phyloP scores from a whole-genome alignment of 2,113 vertebrate species.

The Sigmodon hispidus region DNA sequence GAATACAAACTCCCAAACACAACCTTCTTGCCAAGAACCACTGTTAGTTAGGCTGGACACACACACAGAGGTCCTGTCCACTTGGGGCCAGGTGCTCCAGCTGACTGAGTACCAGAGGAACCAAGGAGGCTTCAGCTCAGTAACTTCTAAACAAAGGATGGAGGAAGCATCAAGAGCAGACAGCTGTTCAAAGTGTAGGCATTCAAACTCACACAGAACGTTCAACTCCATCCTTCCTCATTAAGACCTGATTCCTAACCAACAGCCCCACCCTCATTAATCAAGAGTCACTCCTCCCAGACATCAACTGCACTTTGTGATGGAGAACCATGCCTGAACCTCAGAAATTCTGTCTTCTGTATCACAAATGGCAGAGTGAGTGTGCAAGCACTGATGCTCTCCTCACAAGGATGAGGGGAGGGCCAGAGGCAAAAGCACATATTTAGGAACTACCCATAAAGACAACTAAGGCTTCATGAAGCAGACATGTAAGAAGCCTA shows the following conservation, averaged over 20 bases:
- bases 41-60: background rate
- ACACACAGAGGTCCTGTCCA: background rate
- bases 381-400: background rate
- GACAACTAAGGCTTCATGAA: background rate
- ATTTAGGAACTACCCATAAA: background rate
- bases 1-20: background rate
- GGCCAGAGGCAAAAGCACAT: background rate
- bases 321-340: background rate
- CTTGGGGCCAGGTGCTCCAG: background rate
- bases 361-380: background rate
- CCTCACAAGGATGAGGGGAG: background rate
- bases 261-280: background rate
- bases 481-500: background rate
- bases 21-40: background rate
- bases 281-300: background rate
- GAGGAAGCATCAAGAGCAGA: no score
- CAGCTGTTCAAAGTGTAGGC: background rate
- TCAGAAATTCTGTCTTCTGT: background rate
- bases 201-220: background rate
- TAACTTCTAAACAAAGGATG: background rate
- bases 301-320: background rate
- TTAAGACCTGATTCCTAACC: background rate
- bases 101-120: background rate
- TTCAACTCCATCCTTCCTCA: background rate
- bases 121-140: background rate